Evolutionary conservation across 2,797 vertebrate genomes (phyloP).

Genomic region (Gadopsis bispinosus): DNA sequence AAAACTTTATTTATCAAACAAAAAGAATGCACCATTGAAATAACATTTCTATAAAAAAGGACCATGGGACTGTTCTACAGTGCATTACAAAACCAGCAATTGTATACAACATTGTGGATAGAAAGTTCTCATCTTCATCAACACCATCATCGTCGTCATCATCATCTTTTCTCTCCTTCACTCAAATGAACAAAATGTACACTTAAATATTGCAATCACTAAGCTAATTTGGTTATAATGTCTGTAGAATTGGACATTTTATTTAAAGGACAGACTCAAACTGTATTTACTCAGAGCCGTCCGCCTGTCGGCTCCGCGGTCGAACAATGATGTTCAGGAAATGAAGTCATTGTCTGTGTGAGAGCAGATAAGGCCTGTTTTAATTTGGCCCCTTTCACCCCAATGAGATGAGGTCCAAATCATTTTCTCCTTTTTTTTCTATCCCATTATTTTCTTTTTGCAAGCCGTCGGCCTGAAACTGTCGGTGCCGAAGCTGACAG

Average conservation of each 20-base stretch:
- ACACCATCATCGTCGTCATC: constrained; percentile 37
- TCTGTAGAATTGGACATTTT: constrained; percentile 85
- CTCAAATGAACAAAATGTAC: constrained; percentile 87
- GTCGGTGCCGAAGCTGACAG: constrained; percentile 12
- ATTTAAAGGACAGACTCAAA: constrained; percentile 75
- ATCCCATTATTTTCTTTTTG: constrained; percentile 44
- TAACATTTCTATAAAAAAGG: constrained; percentile 97
- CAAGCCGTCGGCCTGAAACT: constrained; percentile 21
- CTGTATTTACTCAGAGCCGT: constrained; percentile 46
- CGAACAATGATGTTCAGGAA: constrained; percentile 56
- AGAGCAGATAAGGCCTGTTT: constrained; percentile 59
- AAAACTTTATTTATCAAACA: constrained; percentile 99
- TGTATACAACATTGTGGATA: constrained; percentile 93
- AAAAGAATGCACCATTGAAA: constrained; percentile 95
- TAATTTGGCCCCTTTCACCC: constrained; percentile 70
- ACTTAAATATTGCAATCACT: constrained; percentile 90
- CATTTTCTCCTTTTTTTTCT: constrained; percentile 6
- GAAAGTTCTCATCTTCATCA: constrained; percentile 86
- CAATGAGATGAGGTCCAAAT: constrained; percentile 61
- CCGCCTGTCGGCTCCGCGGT: constrained; percentile 36
- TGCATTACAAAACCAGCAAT: constrained; percentile 94
- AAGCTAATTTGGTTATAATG: constrained; percentile 92
- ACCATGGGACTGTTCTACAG: constrained; percentile 94
- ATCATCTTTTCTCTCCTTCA: constrained; percentile 30
- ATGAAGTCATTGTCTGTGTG: constrained; percentile 73